Conservation (phyloP, 2,888 invertebrate genomes). For the Lycaena phlaeas region DNA sequence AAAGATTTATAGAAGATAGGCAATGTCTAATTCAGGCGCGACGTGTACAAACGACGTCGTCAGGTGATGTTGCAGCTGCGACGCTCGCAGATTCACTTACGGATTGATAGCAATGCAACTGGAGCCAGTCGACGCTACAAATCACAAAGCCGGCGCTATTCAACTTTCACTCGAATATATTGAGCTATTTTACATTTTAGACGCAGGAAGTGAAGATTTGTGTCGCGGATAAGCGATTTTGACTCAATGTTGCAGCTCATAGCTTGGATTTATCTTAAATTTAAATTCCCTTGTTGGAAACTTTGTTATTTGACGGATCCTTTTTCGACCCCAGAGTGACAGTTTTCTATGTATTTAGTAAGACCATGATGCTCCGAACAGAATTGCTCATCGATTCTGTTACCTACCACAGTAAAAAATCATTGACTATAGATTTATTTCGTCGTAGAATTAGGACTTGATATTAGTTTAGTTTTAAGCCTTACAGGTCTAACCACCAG, state of each 20-base stretch:
- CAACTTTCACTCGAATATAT: slow-evolving; percentile 13
- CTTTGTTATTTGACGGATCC: too few relatives aligned
- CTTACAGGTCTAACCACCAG: too few relatives aligned
- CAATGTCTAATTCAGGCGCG: slow-evolving; percentile 39
- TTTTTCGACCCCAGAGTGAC: too few relatives aligned
- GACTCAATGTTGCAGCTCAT: background rate
- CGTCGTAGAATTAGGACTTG: too few relatives aligned
- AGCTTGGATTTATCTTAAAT: too few relatives aligned
- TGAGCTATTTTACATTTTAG: slow-evolving; percentile 10
- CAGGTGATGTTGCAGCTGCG: slow-evolving; percentile 57
- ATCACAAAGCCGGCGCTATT: slow-evolving; percentile 28
- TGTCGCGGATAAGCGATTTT: background rate
- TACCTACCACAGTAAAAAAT: too few relatives aligned
- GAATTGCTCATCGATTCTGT: too few relatives aligned
- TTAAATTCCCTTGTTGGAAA: too few relatives aligned
- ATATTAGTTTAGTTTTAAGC: too few relatives aligned
- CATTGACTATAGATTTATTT: too few relatives aligned
- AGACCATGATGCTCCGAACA: too few relatives aligned
- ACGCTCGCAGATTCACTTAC: slow-evolving; percentile 50
- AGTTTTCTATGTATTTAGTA: too few relatives aligned
- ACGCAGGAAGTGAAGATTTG: background rate
- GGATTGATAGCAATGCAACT: slow-evolving; percentile 52
- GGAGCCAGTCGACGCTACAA: slow-evolving; percentile 35
- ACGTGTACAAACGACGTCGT: slow-evolving; percentile 56
- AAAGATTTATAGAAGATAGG: slow-evolving; percentile 22